Base-by-base conservation (phyloP, 2,113 vertebrate genomes). In the Nanorana parkeri region DNA sequence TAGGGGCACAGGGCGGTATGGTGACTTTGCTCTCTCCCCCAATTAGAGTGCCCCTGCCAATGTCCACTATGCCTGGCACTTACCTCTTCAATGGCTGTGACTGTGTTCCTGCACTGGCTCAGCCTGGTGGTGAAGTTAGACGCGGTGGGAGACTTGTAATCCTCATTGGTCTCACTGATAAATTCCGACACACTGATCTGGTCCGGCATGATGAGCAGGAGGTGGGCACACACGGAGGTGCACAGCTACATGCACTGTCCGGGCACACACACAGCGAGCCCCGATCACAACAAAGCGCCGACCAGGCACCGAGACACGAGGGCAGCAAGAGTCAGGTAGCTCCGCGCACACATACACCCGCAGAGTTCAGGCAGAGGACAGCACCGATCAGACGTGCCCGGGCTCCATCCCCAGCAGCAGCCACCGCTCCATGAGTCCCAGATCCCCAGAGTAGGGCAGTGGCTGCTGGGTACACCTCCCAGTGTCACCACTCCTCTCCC, bases 101-200 rank as follows among this genome's bases (percentile, higher is more conserved):
- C 97, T 0, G 96, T 90, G 90, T 94, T 96, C 91, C 96, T 92
- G 90, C 96, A 98, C 88, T 96, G 95, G 83, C 86, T 86, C 93
- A 97, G 96, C 84, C 96, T 90, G 60, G 95, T 97, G 87, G 92
- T 94, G 93, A 98, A 98, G 93, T 92, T 97, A 85, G 97, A 98
- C 36, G 96, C 96, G 80, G 97, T 97, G 24, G 97, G 97, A 41
- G 97, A 95, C 90, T 96, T 96, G 90, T 96, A 98, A 93, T 99
- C 97, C 89, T 98, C 97, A 88, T 93, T 95, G 63, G 96, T 98
- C 89, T 97, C 96, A 51, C 91, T 84, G 84, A 98, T 92, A 84
- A 98, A 98, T 90, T 97, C 97, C 73, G 91, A 91, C 67, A 98
- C 95, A 83, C 91, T 92, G 90, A 98, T 95, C 83, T 94, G 89